phyloP scores from a whole-genome alignment of 2,113 vertebrate genomes.

The Stictonetta naevosa region DNA sequence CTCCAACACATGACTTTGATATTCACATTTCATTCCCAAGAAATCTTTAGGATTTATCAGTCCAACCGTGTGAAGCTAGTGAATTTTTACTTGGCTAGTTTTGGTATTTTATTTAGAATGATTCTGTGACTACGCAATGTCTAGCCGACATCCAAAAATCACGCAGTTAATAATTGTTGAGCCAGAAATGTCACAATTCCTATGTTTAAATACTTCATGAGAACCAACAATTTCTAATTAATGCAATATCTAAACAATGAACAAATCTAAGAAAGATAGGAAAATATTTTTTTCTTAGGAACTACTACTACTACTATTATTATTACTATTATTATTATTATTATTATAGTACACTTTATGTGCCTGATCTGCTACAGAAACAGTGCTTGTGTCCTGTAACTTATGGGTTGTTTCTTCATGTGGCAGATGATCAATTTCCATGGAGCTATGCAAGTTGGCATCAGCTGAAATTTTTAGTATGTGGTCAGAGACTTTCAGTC shows the following conservation, averaged over 20 bases:
- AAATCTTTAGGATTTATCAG: slow-evolving; percentile 56
- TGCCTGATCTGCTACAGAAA: not conserved
- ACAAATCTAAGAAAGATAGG: not conserved
- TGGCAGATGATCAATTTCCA: not conserved
- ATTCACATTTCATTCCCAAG: slow-evolving; percentile 34
- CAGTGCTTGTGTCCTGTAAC: not conserved
- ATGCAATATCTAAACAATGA: not conserved
- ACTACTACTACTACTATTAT: not conserved
- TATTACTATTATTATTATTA: too few species aligned
- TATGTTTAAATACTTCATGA: not conserved
- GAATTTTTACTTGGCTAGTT: slow-evolving; percentile 3
- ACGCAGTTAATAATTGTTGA: not conserved
- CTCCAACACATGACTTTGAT: slow-evolving; percentile 59
- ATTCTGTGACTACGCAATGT: not conserved
- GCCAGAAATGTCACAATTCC: not conserved
- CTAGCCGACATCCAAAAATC: not conserved
- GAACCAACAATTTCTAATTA: not conserved
- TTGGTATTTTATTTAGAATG: not conserved
- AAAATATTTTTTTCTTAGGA: not conserved
- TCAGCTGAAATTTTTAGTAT: not conserved
- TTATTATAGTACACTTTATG: not conserved
- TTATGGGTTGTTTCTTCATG: not conserved
- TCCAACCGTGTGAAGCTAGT: not conserved
- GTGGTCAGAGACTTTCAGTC: not conserved
- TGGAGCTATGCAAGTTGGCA: not conserved